Base-by-base conservation (phyloP, 2,113 vertebrate genomes). In the Phodopus roborovskii region DNA sequence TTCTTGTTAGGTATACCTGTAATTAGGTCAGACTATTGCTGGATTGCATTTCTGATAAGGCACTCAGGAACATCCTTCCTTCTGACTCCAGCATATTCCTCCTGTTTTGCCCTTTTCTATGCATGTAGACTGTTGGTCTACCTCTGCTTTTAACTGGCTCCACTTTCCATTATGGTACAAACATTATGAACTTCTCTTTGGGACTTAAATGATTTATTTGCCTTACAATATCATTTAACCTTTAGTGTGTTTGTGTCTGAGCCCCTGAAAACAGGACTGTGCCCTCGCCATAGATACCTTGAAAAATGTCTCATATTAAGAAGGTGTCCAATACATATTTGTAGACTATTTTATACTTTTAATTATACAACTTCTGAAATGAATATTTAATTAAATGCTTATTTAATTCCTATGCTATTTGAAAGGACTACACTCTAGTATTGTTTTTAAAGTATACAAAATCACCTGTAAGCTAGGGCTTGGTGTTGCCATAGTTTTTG, bases 401-500 rank as follows among this genome's bases (percentile, higher is more conserved):
- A 42, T 62, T 96, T 19, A 82, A 5, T 15, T 60, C 60, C 84
- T 87, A 82, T 48, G 70, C 19, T 71, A 20, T 68, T 87, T 82
- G 87, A 93, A 64, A 79, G 71, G 62, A 66, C 39, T 71, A 3
- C 53, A n/a, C 62, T 89, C 36, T 56, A 45, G 68, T 24, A 82
- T 48, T 94, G 56, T 15, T 85, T 87, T 58, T 82, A 81, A 94
- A 91, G 89, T 87, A 30, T 82, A 42, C 77, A 89, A 64, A 90
- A 26, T 42, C 85, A 81, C 17, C 70, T 90, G 19, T 39, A 86
- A 81, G 62, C 33, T 50, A 86, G 73, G 66, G n/a, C 62, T 50
- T 45, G 58, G 6, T 81, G 30, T 90, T 33, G 82, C 13, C 45
- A 30, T 28, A 3, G 4, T 73, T 90, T 39, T 83, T 24, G 4